Conservation (phyloP, 2,797 vertebrate genomes). For the Chiroxiphia lanceolata region DNA sequence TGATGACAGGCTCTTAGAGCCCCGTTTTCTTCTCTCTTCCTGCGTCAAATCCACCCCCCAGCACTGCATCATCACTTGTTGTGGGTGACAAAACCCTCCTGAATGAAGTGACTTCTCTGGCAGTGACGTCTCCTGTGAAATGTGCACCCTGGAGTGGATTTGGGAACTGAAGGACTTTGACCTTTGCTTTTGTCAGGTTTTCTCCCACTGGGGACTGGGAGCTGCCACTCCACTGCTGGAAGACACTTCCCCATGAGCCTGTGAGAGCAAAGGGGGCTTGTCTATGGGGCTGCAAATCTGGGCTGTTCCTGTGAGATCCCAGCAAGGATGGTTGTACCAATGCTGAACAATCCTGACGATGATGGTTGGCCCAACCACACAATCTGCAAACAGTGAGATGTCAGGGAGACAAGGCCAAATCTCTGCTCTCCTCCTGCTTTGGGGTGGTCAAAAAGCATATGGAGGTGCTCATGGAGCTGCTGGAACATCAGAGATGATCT, state of each 20-base stretch:
- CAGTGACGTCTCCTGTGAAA: neutral
- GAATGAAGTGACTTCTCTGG: slow-evolving; percentile 14
- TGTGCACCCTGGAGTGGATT: neutral
- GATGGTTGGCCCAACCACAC: neutral
- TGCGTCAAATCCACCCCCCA: slow-evolving; percentile 39
- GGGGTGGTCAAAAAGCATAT: neutral
- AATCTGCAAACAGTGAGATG: neutral
- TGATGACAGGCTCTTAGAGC: neutral
- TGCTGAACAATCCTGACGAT: neutral
- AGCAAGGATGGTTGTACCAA: neutral
- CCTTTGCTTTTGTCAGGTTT: slow-evolving; percentile 4
- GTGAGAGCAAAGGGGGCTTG: neutral
- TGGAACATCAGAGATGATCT: neutral
- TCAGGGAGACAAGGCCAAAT: neutral
- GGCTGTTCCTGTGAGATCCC: neutral
- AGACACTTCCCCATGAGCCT: accelerated
- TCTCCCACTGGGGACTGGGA: neutral
- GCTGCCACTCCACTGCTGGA: neutral
- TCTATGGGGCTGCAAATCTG: neutral
- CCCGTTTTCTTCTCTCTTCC: neutral
- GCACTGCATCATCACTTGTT: neutral
- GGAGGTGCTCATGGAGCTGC: neutral
- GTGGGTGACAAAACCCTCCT: slow-evolving; percentile 43
- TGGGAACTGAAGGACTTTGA: neutral
- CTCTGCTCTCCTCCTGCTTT: neutral